Evolutionary conservation across 2,888 invertebrate genomes (phyloP), one percentile per base, ranked within the genome.

Genomic region (Drosophila multiciliata): DNA sequence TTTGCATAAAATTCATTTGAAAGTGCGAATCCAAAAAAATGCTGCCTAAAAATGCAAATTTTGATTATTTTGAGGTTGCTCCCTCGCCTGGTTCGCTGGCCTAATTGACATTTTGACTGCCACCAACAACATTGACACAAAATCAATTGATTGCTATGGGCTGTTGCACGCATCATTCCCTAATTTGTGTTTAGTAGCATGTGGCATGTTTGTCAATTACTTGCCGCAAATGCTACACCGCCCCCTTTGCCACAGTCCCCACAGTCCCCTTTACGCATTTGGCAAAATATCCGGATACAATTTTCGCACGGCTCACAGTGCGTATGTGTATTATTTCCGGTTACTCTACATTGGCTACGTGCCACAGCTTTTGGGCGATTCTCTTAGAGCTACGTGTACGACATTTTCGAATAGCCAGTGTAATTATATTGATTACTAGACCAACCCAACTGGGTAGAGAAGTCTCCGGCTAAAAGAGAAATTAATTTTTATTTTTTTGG

Each of bases 191-290:
- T 84, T 87, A 89, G 86, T 82, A 68, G 88, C 84, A 83, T 85
- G 84, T 85, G 88, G 88, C 88, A 83, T 87, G 85, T 87, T 89
- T 87, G 89, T 81, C 89, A 87, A 87, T 87, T 87, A 87, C 89
- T 83, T 79, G 75, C 55, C 65, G 42, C 71, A 72, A 66, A 65
- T 57, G 63, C 29, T 60, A 40, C 53, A 35, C 23, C 40, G 23
- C 23, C 35, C n/a, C 38, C 20, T n/a, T 29, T 6, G 11, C 12
- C 9, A 11, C 54, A 17, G 26, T 26, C 17, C 26, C 11, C 17
- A 32, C 17, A 32, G 54, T 32, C 65, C 54, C 49, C 52, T 29
- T 42, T 29, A 53, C 33, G 40, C 45, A 68, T 38, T 70, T n/a
- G 23, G 49, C 73, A 49, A 77, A 78, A 66, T 88, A 88, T 88